Percentiles rank a stretch among this genome's conserved stretches.
phyloP scores from a whole-genome alignment of 1,140 invertebrate species.

The Drosophila virilis region DNA sequence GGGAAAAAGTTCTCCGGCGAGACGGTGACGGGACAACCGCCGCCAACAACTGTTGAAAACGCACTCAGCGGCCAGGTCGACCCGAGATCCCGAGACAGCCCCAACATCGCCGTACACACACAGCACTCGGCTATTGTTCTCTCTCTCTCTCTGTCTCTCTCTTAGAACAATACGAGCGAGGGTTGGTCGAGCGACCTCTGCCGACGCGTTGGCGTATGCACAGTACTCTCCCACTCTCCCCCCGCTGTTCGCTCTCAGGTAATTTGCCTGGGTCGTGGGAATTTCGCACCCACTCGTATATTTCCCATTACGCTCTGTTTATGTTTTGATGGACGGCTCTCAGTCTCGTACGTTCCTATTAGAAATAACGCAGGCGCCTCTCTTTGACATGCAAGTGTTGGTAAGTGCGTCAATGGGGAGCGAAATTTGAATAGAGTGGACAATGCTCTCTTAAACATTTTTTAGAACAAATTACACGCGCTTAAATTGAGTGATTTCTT shows the following conservation, averaged over 20 bases:
- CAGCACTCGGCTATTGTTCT: constrained; percentile 45
- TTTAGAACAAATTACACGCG: neutral
- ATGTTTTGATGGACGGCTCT: constrained; percentile 44
- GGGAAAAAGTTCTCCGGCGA: constrained; percentile 52
- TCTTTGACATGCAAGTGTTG: constrained; percentile 2
- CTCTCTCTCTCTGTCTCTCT: constrained; percentile 24
- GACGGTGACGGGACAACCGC: constrained; percentile 62
- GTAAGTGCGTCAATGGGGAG: constrained; percentile 5
- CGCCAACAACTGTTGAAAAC: constrained; percentile 76
- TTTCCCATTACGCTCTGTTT: constrained; percentile 42
- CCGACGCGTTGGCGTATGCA: constrained; percentile 30
- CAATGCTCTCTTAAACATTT: neutral
- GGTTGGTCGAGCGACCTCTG: constrained; percentile 49
- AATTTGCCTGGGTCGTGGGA: constrained; percentile 41
- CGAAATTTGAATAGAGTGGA: constrained; percentile 27
- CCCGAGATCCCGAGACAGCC: constrained; percentile 49
- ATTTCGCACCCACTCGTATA: constrained; percentile 42
- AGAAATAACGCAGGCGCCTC: constrained; percentile 13
- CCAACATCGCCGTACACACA: constrained; percentile 31
- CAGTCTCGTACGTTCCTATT: constrained; percentile 15
- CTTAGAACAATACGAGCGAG: constrained; percentile 33
- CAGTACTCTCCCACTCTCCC: neutral
- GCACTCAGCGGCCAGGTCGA: constrained; percentile 61
- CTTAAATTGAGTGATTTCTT: neutral
- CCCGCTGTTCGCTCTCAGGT: constrained; percentile 32